Evolutionary conservation across 2,888 invertebrate species (phyloP).

Genomic region (Monoplex corrugatus): DNA sequence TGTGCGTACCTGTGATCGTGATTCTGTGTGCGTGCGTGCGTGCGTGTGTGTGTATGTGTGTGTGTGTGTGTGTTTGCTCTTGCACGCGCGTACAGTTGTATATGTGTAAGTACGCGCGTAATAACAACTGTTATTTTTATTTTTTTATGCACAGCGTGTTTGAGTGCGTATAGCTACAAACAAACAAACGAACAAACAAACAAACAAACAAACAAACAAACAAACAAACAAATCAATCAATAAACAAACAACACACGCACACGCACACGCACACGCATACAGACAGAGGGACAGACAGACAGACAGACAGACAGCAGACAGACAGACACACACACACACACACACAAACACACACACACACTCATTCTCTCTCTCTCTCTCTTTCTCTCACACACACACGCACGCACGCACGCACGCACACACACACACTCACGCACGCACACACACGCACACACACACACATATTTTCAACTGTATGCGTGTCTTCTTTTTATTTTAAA

Average conservation of each 20-base stretch:
- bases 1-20: not conserved
- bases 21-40: not conserved
- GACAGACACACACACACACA: not conserved
- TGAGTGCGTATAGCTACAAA: too few relatives aligned
- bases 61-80: slow-evolving; percentile 3
- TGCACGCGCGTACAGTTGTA: too few relatives aligned
- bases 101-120: too few relatives aligned
- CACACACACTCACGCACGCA: slow-evolving; percentile 4
- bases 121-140: too few relatives aligned
- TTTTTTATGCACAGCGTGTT: too few relatives aligned
- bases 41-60: slow-evolving; percentile 26
- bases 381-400: not conserved
- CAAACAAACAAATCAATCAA: too few relatives aligned
- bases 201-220: too few relatives aligned
- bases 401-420: not conserved
- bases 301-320: not conserved
- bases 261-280: not conserved
- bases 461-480: too few relatives aligned
- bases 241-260: not conserved
- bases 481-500: too few relatives aligned
- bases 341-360: not conserved
- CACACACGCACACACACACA: not conserved
- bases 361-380: not conserved
- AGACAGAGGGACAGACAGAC: not conserved
- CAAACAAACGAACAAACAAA: too few relatives aligned